Base-by-base conservation (phyloP, 2,113 vertebrate species). In the Blennius ocellaris region DNA sequence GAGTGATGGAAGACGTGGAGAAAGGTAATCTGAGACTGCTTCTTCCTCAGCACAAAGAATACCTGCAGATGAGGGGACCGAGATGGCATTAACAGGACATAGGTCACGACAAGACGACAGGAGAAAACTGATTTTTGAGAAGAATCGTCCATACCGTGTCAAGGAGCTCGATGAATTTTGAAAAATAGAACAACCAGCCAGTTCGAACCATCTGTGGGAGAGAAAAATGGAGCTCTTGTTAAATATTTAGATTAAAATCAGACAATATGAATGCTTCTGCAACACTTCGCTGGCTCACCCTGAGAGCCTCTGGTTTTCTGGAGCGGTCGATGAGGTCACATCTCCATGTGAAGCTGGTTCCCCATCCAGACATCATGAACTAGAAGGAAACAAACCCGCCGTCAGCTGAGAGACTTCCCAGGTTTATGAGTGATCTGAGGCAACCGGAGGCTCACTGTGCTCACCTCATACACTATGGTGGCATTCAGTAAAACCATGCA, bases 1-100 rank as follows among this genome's bases (percentile, higher is more conserved):
- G 98, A 99, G 78, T 99, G 98, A 86, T 99, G 98, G 85, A 99
- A 98, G 50, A 99, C 94, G 45, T 99, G 98, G 12, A 99, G 93
- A 87, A 99, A 99, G 8, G 98, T 99, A 89, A 99, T 96, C 92
- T 99, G 98, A 73, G 90, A 94, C 49, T 97, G 96, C 91, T 99
- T 99, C 90, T 99, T 99, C 73, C 98, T 93, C 92, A 99, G 86
- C 64, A 99, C 95, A 89, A 99, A 99, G 81, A 99, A 99, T 15
- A 95, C 93, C 98, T 99, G 70, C 21, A 10, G 72, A 57, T 38
- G 21, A 30, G 21, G 21, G 4, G 21, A 30, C 21, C 2, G 14
- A 11, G n/a, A 30, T 6, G 15, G 14, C 10, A 11, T n/a, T 3
- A 17, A 44, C 40, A 16, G n/a, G 40, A 4, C 41, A 43, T 7